These are phyloP conservation scores for Phthorimaea operculella DNA, from an alignment of 1,140 invertebrate genomes.

Conservation along the genomic window DNA sequence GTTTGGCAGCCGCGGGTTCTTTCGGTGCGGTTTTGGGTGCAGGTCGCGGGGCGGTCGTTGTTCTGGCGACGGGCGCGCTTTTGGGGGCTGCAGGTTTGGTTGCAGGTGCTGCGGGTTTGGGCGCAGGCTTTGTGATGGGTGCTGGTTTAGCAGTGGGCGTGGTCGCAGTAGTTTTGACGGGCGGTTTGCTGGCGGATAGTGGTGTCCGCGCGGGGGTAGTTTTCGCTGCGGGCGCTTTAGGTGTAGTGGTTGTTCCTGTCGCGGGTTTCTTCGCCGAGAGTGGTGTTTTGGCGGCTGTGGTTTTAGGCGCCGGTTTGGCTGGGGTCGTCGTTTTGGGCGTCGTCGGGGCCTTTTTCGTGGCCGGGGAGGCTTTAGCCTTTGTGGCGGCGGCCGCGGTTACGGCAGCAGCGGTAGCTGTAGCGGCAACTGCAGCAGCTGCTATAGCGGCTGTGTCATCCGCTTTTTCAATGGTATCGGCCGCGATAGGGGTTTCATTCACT, in stretches of 20 bases:
- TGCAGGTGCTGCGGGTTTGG: background rate
- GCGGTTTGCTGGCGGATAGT: constrained; percentile 8
- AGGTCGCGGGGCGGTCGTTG: background rate
- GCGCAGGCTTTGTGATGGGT: background rate
- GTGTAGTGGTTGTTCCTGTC: constrained; percentile 13
- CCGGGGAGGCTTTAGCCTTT: constrained; percentile 11
- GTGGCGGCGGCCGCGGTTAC: constrained; percentile 11
- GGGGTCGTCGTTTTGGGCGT: constrained; percentile 10
- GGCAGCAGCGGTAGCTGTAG: constrained; percentile 8
- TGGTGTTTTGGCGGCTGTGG: background rate
- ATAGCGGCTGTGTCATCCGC: background rate
- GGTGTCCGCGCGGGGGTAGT: background rate
- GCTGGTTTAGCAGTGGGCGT: background rate
- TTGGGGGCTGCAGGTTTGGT: background rate
- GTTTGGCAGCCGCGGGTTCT: background rate
- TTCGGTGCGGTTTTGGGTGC: background rate
- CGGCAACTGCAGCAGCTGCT: constrained; percentile 11
- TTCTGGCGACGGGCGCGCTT: background rate
- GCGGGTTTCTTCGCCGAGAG: background rate
- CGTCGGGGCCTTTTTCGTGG: constrained; percentile 6
- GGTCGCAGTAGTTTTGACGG: background rate
- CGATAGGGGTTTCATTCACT: constrained; percentile 22
- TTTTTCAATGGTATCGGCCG: constrained; percentile 37
- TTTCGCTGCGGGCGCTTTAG: constrained; percentile 9
- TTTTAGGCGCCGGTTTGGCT: background rate